Conservation (phyloP, 2,888 invertebrate genomes). For the Morpho achilles region DNA sequence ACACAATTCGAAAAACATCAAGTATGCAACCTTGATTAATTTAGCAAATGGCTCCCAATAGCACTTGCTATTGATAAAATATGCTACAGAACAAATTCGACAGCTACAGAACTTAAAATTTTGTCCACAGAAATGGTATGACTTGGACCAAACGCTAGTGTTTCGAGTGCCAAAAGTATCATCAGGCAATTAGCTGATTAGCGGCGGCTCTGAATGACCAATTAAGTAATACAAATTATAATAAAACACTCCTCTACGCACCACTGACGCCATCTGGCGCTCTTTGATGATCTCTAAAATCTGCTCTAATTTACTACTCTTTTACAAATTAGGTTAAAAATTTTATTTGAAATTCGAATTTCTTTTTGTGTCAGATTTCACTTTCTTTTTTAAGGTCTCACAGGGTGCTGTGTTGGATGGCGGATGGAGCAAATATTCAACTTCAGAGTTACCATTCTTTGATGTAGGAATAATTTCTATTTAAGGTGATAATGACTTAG, state of each 20-base stretch:
- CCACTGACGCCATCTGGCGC: slow-evolving; percentile 57
- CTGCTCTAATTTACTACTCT: slow-evolving; percentile 8
- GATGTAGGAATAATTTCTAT: too few species aligned
- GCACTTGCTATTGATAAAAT: too few species aligned
- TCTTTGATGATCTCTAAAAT: slow-evolving; percentile 42
- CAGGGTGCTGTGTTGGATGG: too few species aligned
- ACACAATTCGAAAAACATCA: too few species aligned
- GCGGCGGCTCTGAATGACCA: slow-evolving; percentile 42
- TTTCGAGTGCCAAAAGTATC: slow-evolving; percentile 48
- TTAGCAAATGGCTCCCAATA: too few species aligned
- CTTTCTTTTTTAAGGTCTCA: neutral
- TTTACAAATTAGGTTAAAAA: slow-evolving; percentile 12
- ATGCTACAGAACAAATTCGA: too few species aligned
- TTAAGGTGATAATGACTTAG: too few species aligned
- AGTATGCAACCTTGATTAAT: too few species aligned
- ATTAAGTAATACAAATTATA: slow-evolving; percentile 70
- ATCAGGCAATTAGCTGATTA: slow-evolving; percentile 68
- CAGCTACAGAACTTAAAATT: neutral
- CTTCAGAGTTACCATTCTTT: too few species aligned
- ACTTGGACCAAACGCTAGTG: slow-evolving; percentile 21
- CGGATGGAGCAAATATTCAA: too few species aligned
- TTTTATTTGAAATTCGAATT: neutral
- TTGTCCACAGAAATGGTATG: neutral
- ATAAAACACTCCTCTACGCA: slow-evolving; percentile 57
- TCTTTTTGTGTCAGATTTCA: neutral